A percentile compares a stretch with the other conserved stretches of the same genome.
These are phyloP conservation scores for Hippasteria phrygiana DNA, from an alignment of 53 echinoderm and acorn worm genomes.

Conservation along the genomic window DNA sequence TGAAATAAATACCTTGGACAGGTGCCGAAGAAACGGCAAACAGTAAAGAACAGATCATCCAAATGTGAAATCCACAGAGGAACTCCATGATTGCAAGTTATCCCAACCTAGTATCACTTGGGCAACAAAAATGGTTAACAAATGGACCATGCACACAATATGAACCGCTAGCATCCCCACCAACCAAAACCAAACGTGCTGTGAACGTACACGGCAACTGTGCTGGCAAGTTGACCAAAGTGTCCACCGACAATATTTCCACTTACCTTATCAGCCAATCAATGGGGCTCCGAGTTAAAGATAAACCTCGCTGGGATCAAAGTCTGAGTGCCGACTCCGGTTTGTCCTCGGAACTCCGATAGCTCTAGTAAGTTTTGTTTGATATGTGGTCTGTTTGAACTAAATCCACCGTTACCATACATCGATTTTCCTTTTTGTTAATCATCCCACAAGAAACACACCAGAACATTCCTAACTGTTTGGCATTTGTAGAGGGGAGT, in stretches of 20 bases:
- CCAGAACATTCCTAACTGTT: constrained; percentile 1
- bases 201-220: not conserved
- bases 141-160: not conserved
- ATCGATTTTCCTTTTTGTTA: constrained; percentile 17
- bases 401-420: not conserved
- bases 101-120: not conserved
- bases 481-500: not conserved
- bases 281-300: constrained; percentile 2
- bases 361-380: not conserved
- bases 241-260: not conserved
- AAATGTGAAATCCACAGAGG: not conserved
- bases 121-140: not conserved
- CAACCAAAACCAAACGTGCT: constrained; percentile 10
- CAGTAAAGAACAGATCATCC: not conserved
- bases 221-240: constrained; percentile 13
- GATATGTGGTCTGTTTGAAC: constrained; percentile 27
- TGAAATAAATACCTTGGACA: constrained; percentile 25
- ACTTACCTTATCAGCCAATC: constrained; percentile 15
- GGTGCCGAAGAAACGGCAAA: constrained; percentile 12
- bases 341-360: not conserved
- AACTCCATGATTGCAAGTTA: constrained; percentile 4
- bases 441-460: constrained; percentile 20
- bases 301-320: constrained; percentile 32
- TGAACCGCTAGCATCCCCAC: not conserved
- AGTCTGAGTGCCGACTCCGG: not conserved